Base-by-base conservation (phyloP, 2,888 invertebrate genomes). In the Ceratothoa steindachneri region DNA sequence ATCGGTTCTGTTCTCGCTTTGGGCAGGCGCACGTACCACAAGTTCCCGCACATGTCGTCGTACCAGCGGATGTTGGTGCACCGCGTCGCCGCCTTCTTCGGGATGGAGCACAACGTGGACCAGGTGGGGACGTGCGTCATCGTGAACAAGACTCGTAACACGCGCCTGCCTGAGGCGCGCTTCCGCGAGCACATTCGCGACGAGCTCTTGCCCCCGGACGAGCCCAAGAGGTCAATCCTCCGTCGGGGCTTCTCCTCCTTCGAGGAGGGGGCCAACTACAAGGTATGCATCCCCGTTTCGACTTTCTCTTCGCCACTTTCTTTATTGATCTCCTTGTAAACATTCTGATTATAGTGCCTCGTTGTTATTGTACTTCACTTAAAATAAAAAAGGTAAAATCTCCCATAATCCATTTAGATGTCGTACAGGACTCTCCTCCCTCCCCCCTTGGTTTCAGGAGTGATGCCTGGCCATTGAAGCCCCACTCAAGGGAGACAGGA, bases 1-100 rank as follows among this genome's bases (percentile, higher is more conserved):
- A n/a, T n/a, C n/a, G n/a, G n/a, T n/a, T n/a, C n/a, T n/a, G n/a
- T n/a, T n/a, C n/a, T 41, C 15, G 15, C 41, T 41, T 9, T 41
- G 5, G 67, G 4, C 81, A 84, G 85, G 71, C 83, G 84, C 71
- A 84, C 89, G 82, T 89, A 90, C 83, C 90, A 91, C 82, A 92
- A 92, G 82, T 96, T 97, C 86, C 93, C 93, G 22, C 91, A 91
- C 83, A 93, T 95, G 91, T 92, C 95, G 76, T 95, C 96, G 71
- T 97, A 97, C 87, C 95, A 96, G 80, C 89, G 97, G 30, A 95
- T 97, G 96, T 85, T 97, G 81, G 94, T 97, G 0, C 97, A 97
- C 84, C 90, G 97, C 31, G 92, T 93, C 77, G 95, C 97, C 0
- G 91, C 95, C 22, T 93, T 93, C 83, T 97, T 96, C 86, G 95